A percentile compares a stretch with the other conserved stretches of the same genome.
Conservation (phyloP, 2,113 vertebrate species). For the Urocolius indicus region DNA sequence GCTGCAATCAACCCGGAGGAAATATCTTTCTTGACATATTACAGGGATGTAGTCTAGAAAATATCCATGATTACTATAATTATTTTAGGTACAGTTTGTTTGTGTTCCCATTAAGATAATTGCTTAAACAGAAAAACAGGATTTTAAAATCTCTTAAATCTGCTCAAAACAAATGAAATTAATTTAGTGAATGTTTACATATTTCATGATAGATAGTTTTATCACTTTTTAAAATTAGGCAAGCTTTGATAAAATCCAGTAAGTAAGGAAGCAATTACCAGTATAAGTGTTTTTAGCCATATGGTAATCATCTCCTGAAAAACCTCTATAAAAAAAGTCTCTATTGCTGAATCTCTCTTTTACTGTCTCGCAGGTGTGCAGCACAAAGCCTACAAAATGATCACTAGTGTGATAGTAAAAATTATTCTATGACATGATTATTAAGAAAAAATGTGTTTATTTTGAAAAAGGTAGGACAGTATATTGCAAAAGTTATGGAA, state of each 20-base stretch:
- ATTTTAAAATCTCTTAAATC: not conserved
- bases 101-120: not conserved
- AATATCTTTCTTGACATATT: not conserved
- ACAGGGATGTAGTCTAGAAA: not conserved
- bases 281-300: not conserved
- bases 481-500: not conserved
- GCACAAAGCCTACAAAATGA: not conserved
- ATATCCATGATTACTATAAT: not conserved
- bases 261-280: not conserved
- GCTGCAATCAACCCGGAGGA: not conserved
- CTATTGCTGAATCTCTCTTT: not conserved
- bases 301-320: not conserved
- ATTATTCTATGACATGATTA: not conserved
- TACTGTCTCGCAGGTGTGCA: not conserved
- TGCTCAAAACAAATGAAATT: not conserved
- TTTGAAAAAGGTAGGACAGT: not conserved
- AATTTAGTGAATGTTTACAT: not conserved
- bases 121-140: not conserved
- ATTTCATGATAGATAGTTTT: not conserved
- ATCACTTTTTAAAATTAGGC: not conserved
- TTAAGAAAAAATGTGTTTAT: not conserved
- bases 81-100: constrained; percentile 3
- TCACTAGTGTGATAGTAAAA: not conserved
- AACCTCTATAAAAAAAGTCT: not conserved
- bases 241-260: not conserved